phyloP scores from a whole-genome alignment of 2,113 vertebrate species.

The human region GRCh38 chr13:96933001-96933500 shows the following conservation, averaged over 20 bases:
- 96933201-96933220: background rate
- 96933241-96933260: background rate
- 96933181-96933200: background rate
- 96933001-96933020: background rate
- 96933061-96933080: background rate
- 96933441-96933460: background rate
- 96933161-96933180: background rate
- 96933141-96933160: accelerated
- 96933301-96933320: background rate
- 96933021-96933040: background rate
- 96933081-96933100: background rate
- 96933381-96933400: background rate
- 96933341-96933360: background rate
- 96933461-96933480: background rate
- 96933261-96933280: background rate
- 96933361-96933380: background rate
- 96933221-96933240: background rate
- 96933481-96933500: background rate
- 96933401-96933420: background rate
- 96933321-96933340: background rate
- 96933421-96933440: background rate
- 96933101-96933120: background rate
- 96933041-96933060: background rate
- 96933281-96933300: background rate
- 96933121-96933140: background rate